phyloP scores from a whole-genome alignment of 2,888 invertebrate species.

The Sinelater perroti region DNA sequence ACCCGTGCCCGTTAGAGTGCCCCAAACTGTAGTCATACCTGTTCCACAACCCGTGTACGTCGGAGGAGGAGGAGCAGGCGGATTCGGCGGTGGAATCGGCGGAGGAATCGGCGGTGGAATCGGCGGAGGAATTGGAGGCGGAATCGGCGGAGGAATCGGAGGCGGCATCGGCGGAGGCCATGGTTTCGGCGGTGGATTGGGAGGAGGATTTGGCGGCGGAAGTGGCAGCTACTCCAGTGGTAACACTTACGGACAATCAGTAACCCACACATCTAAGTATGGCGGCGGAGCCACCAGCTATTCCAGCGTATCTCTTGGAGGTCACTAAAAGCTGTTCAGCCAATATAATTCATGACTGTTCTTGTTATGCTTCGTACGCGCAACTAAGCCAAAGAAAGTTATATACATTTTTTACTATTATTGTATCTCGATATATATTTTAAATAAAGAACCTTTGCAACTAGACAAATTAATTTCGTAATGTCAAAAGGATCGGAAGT shows the following conservation, averaged over 20 bases:
- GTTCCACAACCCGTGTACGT: constrained; percentile 47
- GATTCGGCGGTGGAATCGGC: constrained; percentile 43
- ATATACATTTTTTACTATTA: too few species aligned
- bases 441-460: too few species aligned
- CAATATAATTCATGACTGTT: too few species aligned
- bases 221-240: neutral
- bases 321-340: too few species aligned
- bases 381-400: too few species aligned
- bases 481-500: too few species aligned
- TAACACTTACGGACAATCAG: neutral
- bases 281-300: constrained; percentile 22
- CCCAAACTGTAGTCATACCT: constrained; percentile 57
- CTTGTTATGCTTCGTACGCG: too few species aligned
- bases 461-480: too few species aligned
- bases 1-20: constrained; percentile 47
- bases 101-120: constrained; percentile 37
- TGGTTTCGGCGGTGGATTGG: neutral
- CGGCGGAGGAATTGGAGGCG: constrained; percentile 33
- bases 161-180: constrained; percentile 26
- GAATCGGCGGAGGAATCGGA: constrained; percentile 3
- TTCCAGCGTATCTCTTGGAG: constrained; percentile 16
- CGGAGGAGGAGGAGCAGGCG: constrained; percentile 49
- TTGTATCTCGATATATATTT: too few species aligned
- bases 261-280: constrained; percentile 6
- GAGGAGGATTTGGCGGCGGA: constrained; percentile 26